These are phyloP conservation scores for Rhagoletis zephyria DNA, from an alignment of 1,140 invertebrate species.

Conservation along the genomic window DNA sequence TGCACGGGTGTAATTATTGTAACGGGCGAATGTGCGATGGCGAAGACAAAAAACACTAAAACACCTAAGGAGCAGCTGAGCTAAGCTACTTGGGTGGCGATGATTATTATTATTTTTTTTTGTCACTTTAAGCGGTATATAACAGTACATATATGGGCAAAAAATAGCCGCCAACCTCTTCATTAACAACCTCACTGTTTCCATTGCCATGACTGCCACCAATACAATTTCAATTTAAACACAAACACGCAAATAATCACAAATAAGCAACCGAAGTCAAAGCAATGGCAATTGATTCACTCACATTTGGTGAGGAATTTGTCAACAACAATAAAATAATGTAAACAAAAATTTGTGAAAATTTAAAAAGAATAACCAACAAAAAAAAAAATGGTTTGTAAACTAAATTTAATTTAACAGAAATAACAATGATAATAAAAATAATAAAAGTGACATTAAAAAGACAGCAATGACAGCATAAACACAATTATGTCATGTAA, in stretches of 20 bases:
- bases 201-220: not conserved
- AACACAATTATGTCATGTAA: conserved; percentile 44
- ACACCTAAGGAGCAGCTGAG: not conserved
- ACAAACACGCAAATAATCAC: not conserved
- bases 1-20: not conserved
- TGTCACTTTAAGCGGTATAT: too few relatives aligned
- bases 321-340: not conserved
- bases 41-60: not conserved
- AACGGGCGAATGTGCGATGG: not conserved
- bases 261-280: not conserved
- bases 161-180: too few relatives aligned
- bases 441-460: conserved; percentile 40
- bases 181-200: not conserved
- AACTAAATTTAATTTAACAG: not conserved
- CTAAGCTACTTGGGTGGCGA: not conserved
- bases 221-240: not conserved
- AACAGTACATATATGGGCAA: too few relatives aligned
- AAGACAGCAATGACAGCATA: conserved; percentile 30
- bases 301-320: not conserved
- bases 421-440: conserved; percentile 37
- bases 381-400: not conserved
- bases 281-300: not conserved
- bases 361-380: not conserved
- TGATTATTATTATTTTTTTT: not conserved
- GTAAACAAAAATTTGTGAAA: conserved; percentile 6